A percentile compares a stretch with the other conserved stretches of the same genome.
These are phyloP conservation scores for Enteromius thamalakanensis DNA, from an alignment of 2,797 vertebrate species.

Conservation along the genomic window DNA sequence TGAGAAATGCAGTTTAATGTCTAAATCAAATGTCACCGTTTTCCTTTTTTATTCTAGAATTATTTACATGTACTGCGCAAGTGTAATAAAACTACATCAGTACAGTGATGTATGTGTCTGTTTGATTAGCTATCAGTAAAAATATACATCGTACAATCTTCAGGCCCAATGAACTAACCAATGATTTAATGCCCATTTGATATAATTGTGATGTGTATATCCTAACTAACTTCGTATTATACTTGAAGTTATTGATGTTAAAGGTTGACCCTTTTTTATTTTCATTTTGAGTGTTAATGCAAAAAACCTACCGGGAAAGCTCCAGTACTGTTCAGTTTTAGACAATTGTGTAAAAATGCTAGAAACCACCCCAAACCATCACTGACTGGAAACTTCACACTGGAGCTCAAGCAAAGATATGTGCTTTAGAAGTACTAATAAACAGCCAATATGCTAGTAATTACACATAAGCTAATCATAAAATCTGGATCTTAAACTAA, in stretches of 20 bases:
- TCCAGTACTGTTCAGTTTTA: no score
- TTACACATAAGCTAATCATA: background rate
- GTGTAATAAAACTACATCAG: slow-evolving; percentile 15
- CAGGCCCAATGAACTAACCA: background rate
- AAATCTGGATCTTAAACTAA: background rate
- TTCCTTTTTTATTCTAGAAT: slow-evolving; percentile 5
- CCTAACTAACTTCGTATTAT: background rate
- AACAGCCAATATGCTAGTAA: background rate
- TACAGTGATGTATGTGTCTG: background rate
- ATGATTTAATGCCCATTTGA: no score
- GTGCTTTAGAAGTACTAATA: background rate
- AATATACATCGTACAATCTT: background rate
- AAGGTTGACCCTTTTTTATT: background rate
- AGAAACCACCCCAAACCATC: no score
- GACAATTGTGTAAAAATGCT: no score
- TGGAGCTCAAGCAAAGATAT: background rate
- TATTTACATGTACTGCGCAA: slow-evolving; percentile 9
- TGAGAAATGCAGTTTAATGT: slow-evolving; percentile 12
- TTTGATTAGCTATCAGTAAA: background rate
- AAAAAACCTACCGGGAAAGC: no score
- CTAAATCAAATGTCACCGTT: background rate
- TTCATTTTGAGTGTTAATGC: no score
- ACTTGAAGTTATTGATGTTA: background rate
- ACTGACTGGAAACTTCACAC: no score
- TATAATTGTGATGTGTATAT: background rate